Conservation (phyloP, 92 coral and sea anemone species). For the Micromussa lordhowensis region DNA sequence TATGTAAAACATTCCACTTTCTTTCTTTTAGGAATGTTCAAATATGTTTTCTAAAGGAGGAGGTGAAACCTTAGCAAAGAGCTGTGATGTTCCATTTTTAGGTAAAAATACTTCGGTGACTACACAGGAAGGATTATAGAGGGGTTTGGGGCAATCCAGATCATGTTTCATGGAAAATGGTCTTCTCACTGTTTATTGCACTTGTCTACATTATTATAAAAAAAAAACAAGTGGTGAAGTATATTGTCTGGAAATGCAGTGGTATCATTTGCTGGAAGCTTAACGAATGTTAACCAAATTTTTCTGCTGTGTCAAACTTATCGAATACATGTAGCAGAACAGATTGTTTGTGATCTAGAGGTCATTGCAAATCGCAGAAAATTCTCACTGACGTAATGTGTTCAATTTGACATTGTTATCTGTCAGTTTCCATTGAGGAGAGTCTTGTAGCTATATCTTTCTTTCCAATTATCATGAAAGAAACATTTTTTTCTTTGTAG, state of each 20-base stretch:
- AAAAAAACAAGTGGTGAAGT: too few relatives aligned
- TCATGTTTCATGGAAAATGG: too few relatives aligned
- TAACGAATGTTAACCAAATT: background rate
- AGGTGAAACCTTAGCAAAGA: conserved; percentile 90
- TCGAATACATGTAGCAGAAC: background rate
- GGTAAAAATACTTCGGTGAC: conserved; percentile 50
- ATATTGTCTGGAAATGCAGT: too few relatives aligned
- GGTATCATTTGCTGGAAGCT: too few relatives aligned
- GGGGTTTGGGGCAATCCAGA: background rate
- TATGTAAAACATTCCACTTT: too few relatives aligned
- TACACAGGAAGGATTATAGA: background rate
- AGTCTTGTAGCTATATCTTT: background rate
- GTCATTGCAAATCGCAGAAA: background rate
- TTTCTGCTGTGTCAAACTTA: background rate
- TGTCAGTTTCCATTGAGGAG: background rate
- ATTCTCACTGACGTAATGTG: background rate
- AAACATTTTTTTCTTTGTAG: conserved; percentile 44
- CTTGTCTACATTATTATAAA: too few relatives aligned
- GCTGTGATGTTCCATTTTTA: too few relatives aligned
- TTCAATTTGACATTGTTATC: background rate
- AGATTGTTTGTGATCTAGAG: background rate
- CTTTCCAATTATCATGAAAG: background rate
- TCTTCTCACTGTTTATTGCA: too few relatives aligned
- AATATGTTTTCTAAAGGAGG: conserved; percentile 98
- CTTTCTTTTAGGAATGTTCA: conserved; percentile 87